phyloP scores from a whole-genome alignment of 2,113 vertebrate species.

The Bombycilla garrulus region DNA sequence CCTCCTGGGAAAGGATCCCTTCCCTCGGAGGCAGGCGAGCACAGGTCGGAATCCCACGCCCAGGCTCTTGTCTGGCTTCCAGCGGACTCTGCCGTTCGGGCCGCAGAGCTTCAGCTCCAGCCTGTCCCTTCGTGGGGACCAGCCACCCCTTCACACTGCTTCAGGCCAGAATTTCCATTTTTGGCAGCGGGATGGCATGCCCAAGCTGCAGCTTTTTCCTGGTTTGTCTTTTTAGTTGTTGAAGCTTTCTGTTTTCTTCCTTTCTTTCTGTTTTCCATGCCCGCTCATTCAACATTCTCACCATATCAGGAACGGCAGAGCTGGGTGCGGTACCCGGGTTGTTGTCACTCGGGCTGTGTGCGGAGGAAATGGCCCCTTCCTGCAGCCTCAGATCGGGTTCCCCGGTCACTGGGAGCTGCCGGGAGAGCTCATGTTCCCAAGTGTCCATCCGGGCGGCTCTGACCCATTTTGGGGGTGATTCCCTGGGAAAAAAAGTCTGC shows the following conservation, averaged over 20 bases:
- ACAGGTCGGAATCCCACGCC: not conserved
- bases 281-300: slow-evolving; percentile 3
- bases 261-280: not conserved
- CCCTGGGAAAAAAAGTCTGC: not conserved
- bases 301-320: slow-evolving; percentile 35
- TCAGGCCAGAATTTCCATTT: not conserved
- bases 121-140: not conserved
- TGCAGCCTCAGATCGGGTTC: slow-evolving; percentile 28
- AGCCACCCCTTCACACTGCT: not conserved
- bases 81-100: not conserved
- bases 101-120: not conserved
- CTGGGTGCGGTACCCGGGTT: slow-evolving; percentile 38
- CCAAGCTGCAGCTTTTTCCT: not conserved
- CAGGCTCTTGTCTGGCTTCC: not conserved
- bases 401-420: not conserved
- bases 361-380: slow-evolving; percentile 37
- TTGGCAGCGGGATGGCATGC: not conserved
- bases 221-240: not conserved
- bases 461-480: not conserved
- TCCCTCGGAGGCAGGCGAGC: not conserved
- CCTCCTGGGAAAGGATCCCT: not conserved
- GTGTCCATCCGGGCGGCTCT: not conserved
- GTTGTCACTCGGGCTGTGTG: not conserved
- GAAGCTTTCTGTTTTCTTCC: not conserved
- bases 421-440: not conserved